Conservation (phyloP, 2,113 vertebrate genomes). For the Scomber scombrus region DNA sequence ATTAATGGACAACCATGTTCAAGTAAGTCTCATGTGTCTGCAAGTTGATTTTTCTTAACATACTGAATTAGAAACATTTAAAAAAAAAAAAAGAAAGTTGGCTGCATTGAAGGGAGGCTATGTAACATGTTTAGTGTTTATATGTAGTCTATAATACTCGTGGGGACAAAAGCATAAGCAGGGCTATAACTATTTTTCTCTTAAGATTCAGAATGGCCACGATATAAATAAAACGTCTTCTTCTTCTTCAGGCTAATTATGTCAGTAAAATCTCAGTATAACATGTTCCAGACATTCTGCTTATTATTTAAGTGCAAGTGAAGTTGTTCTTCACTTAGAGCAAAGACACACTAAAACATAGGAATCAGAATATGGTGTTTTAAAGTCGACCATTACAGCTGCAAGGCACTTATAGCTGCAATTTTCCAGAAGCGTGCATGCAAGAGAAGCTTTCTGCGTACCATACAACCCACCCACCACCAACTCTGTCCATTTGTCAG, state of each 20-base stretch:
- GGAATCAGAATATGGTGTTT: neutral
- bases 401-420: neutral
- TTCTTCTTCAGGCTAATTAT: no score
- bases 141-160: neutral
- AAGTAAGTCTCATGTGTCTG: no score
- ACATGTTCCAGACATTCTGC: no score
- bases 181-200: neutral
- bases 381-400: no score
- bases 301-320: neutral
- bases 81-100: no score
- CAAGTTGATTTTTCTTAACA: no score
- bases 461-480: neutral
- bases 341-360: neutral
- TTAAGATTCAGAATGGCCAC: neutral
- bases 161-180: neutral
- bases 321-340: neutral
- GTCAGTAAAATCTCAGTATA: no score
- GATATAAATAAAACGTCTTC: no score
- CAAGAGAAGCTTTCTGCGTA: neutral
- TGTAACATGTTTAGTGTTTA: no score
- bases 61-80: no score
- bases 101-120: neutral
- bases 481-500: neutral
- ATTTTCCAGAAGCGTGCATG: neutral
- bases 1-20: no score